Percentiles rank a stretch among this genome's conserved stretches.
phyloP scores from a whole-genome alignment of 2,113 vertebrate species.

The Tinamus guttatus region DNA sequence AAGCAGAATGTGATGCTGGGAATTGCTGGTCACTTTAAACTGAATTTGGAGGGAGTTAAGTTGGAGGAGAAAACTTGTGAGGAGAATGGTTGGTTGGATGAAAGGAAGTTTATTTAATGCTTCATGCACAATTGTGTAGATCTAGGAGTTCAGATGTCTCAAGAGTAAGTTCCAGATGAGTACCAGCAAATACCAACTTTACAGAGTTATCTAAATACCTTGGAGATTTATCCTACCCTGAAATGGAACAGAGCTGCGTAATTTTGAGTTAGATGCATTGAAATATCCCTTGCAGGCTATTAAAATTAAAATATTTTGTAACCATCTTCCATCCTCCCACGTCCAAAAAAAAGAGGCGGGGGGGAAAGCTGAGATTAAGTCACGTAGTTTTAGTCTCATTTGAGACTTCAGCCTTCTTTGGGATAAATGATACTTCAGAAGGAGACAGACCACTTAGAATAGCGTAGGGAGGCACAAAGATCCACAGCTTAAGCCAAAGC shows the following conservation, averaged over 20 bases:
- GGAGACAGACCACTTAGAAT: background rate
- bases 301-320: background rate
- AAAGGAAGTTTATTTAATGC: background rate
- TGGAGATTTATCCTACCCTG: background rate
- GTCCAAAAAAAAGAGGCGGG: background rate
- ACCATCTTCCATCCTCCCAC: too few species aligned
- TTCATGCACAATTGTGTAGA: background rate
- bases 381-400: background rate
- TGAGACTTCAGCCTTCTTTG: background rate
- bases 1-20: background rate
- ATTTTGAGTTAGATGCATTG: background rate
- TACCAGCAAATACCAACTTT: background rate
- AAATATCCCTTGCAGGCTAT: background rate
- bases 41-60: background rate
- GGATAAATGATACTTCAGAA: background rate
- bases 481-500: background rate
- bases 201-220: background rate
- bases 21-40: background rate
- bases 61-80: background rate
- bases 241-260: background rate
- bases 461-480: background rate
- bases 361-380: background rate
- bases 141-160: background rate
- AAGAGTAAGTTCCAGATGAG: background rate
- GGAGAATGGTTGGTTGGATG: background rate